These are phyloP conservation scores for Lasioglossum baleicum DNA, from an alignment of 1,140 invertebrate genomes.

Conservation along the genomic window DNA sequence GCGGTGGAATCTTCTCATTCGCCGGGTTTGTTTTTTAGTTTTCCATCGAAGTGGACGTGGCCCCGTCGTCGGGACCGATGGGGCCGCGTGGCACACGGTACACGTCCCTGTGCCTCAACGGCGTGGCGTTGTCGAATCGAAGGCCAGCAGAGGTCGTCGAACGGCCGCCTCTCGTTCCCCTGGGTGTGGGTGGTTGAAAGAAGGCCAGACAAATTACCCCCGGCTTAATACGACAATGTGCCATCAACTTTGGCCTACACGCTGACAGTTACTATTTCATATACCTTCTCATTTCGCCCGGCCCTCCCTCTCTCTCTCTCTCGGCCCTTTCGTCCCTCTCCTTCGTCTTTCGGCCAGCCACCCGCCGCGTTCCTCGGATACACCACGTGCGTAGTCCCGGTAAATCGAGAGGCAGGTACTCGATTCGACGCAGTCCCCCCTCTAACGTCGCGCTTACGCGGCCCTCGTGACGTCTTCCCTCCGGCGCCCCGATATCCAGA, in stretches of 20 bases:
- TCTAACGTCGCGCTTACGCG: no score
- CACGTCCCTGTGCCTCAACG: background rate
- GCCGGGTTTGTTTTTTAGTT: no score
- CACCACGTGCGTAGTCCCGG: background rate
- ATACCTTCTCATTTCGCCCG: constrained; percentile 34
- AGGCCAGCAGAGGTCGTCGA: constrained; percentile 61
- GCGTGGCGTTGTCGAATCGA: constrained; percentile 60
- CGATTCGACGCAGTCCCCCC: no score
- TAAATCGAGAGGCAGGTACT: no score
- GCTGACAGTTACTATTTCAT: constrained; percentile 70
- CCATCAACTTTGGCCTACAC: constrained; percentile 72
- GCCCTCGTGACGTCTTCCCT: no score
- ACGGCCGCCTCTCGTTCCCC: no score
- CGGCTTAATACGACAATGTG: constrained; percentile 66
- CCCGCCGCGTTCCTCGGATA: constrained; percentile 13
- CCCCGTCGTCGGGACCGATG: background rate
- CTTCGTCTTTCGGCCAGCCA: constrained; percentile 26
- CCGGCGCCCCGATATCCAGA: no score
- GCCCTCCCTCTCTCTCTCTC: background rate
- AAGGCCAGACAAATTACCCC: constrained; percentile 67
- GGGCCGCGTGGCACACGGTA: background rate
- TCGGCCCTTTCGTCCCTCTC: constrained; percentile 1
- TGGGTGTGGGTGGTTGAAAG: constrained; percentile 59
- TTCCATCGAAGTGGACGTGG: no score
- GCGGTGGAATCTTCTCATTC: no score